Conservation (phyloP, 2,113 vertebrate species). For the Centropus bengalensis region DNA sequence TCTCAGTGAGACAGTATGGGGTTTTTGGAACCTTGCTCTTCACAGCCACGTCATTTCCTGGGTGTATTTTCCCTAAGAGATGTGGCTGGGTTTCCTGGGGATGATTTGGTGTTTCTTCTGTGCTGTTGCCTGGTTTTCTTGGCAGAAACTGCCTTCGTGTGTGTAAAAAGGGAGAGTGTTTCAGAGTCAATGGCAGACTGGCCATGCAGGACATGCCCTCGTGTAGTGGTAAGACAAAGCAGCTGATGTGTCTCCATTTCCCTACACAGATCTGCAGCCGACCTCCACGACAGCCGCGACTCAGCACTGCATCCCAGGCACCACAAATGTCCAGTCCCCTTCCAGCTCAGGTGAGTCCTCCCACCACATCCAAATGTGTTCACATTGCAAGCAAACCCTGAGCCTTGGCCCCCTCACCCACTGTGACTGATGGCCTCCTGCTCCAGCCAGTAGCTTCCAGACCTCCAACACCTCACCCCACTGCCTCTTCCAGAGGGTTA, state of each 20-base stretch:
- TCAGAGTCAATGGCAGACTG: accelerated
- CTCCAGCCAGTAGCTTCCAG: neutral
- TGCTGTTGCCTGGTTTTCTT: neutral
- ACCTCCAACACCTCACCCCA: neutral
- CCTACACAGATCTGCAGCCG: conserved; percentile 60
- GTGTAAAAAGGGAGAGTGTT: neutral
- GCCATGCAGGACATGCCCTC: neutral
- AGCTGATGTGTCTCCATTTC: neutral
- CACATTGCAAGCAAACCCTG: neutral
- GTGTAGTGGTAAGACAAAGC: neutral
- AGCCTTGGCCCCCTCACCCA: neutral
- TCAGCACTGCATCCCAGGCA: conserved; percentile 64
- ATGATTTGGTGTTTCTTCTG: neutral
- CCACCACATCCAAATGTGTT: accelerated
- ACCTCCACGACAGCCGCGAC: conserved; percentile 54
- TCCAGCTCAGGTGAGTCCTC: conserved; percentile 68
- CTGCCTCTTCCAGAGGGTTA: neutral
- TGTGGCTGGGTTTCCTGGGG: neutral
- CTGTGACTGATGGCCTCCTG: accelerated
- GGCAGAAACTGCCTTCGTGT: neutral
- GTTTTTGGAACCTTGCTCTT: neutral
- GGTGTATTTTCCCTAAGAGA: neutral
- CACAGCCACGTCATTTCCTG: neutral
- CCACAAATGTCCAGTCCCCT: conserved; percentile 67
- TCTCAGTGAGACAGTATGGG: neutral